Evolutionary conservation across 2,888 invertebrate species (phyloP), one percentile per base, ranked within the genome.

Genomic region (Parnassius glacialis): DNA sequence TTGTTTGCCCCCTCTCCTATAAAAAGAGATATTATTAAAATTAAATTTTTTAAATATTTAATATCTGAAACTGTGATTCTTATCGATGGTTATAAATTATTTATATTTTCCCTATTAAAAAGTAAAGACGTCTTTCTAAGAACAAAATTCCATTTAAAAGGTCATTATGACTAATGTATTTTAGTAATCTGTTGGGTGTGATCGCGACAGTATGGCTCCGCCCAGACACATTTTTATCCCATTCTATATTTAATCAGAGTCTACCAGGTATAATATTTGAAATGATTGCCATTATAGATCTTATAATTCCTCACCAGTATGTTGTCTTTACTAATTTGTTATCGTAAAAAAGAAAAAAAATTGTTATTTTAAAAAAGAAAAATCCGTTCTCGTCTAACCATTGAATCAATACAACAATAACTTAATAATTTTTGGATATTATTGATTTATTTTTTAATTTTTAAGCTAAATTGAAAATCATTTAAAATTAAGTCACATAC

Each of bases 151-250:
- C 78, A 78, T 84, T 84, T 79, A 79, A 78, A 76, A 79, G 70
- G 65, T 75, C 78, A 78, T 85, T 84, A 84, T 83, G 82, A 87
- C 81, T 79, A 84, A 87, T 86, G 83, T 81, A 85, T 85, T 84
- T 86, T 86, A 86, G 87, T 86, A 87, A 88, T 85, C 79, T 76
- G 77, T 75, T 80, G 84, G 84, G 83, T 80, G 84, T 83, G 81
- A 80, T 83, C 76, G 70, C 74, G 74, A 76, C 77, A 58, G 60
- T 53, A 47, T 58, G 55, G 59, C 64, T 64, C 63, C 67, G 64
- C 63, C 66, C 57, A 58, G 62, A 13, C 45, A 61, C 54, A 76
- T 79, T 77, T 73, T 78, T 75, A 72, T 70, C 69, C 67, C 70
- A 55, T 66, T 66, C 69, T 65, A 61, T 64, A 65, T 64, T 64